Evolutionary conservation across 2,113 vertebrate genomes (phyloP).

Genomic region (Mus pahari): DNA sequence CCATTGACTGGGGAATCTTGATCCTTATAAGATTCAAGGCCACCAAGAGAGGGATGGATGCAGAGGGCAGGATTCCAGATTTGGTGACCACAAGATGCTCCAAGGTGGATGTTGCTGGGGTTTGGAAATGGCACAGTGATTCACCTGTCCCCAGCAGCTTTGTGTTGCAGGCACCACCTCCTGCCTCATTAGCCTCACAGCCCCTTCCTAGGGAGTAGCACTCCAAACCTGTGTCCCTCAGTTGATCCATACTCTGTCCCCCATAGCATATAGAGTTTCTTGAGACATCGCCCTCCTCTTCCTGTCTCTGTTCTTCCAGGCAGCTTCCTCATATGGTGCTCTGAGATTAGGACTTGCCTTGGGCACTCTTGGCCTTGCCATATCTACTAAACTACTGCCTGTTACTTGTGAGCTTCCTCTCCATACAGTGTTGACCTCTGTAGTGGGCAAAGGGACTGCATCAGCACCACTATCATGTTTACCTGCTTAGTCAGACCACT

Average conservation of each 20-base stretch:
- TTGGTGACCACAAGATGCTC: background rate
- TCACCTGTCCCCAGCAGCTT: background rate
- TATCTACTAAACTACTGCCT: background rate
- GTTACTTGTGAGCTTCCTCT: too few relatives aligned
- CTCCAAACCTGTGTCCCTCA: background rate
- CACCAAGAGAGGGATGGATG: background rate
- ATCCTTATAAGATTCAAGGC: background rate
- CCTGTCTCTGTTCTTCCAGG: background rate
- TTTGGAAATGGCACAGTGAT: background rate
- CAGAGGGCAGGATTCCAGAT: background rate
- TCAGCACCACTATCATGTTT: background rate
- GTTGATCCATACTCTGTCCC: background rate
- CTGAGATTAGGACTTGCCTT: background rate
- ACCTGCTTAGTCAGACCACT: background rate
- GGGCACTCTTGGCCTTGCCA: background rate
- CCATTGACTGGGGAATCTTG: too few relatives aligned
- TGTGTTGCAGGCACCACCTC: background rate
- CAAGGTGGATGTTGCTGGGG: background rate
- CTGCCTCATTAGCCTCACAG: background rate
- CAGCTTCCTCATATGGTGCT: background rate
- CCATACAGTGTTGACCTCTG: too few relatives aligned
- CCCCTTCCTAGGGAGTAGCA: background rate
- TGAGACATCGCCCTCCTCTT: background rate
- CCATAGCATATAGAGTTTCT: too few relatives aligned
- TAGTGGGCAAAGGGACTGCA: accelerated